Base-by-base conservation (phyloP, 64 coral and sea anemone species). In the Anthopleura sola region DNA sequence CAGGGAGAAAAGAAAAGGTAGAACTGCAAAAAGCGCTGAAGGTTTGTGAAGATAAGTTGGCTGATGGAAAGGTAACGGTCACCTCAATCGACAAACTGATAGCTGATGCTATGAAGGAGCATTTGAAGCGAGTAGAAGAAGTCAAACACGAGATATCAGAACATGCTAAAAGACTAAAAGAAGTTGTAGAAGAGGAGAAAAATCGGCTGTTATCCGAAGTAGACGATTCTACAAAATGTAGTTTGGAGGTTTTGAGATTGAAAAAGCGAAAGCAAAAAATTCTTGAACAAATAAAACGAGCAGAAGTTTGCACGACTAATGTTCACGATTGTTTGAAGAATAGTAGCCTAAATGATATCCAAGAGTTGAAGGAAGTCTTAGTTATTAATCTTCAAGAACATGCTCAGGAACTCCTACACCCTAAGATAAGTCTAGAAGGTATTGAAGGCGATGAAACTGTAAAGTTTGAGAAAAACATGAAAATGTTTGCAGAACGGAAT, bases 1-100 rank as follows among this genome's bases (percentile, higher is more conserved):
- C 78, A 8, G 78, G 78, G 20, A 38, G 39, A 81, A 81, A 81
- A 53, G 78, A 81, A 20, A 81, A 81, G 9, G 5, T 26, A 81
- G 78, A 36, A 13, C 21, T 81, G 11, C 26, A 81, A 81, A 21
- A 81, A 81, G 78, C 78, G 9, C 21, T 81, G 29, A 71, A 71
- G n/a, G 66, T 34, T 3, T 71, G 31, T 17, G 26, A 71, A 71
- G 66, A 32, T 12, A 71, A 71, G 15, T 16, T 71, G 24, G 29
- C 0, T 1, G 66, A 15, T 71, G 31, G 66, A 11, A 71, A 71
- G 15, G n/a, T 9, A 3, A 32, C 26, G 2, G 1, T 71, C 14
- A 29, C 34, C 13, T 32, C 66, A 3, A 71, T 71, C 6, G 15
- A 71, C 14, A 71, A 34, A 71, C 14, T 33, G 14, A 71, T 71